phyloP scores from a whole-genome alignment of 2,113 vertebrate species.

The Porphyrio hochstetteri region DNA sequence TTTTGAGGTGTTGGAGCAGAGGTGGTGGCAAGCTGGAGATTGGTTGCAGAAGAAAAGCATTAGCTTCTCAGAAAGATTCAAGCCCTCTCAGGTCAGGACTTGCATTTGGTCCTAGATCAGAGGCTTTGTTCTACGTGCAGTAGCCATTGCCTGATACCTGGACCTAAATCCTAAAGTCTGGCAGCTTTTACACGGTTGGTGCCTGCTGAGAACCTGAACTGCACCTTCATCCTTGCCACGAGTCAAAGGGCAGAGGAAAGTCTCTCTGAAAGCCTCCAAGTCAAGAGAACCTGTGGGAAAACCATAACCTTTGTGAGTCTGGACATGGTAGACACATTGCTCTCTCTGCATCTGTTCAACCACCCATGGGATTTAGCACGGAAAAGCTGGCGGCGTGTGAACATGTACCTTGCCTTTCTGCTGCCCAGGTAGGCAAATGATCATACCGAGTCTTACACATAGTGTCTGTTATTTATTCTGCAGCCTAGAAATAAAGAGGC shows the following conservation, averaged over 20 bases:
- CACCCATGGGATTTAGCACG: neutral
- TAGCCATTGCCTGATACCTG: rapidly evolving
- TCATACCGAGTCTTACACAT: neutral
- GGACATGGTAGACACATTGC: neutral
- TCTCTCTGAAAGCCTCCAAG: neutral
- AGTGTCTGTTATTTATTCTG: neutral
- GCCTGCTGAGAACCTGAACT: neutral
- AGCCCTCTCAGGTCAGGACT: neutral
- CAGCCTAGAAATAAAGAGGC: neutral
- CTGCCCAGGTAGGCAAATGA: neutral
- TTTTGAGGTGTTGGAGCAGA: neutral
- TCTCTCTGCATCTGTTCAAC: neutral
- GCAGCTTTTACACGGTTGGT: neutral
- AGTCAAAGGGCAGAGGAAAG: neutral
- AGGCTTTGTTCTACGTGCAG: neutral
- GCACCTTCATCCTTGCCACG: neutral
- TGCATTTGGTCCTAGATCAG: neutral
- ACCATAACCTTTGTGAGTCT: neutral
- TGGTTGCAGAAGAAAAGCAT: neutral
- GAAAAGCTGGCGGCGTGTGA: neutral
- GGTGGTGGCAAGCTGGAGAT: neutral
- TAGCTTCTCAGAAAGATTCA: neutral
- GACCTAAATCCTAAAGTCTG: neutral
- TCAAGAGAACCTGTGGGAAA: neutral
- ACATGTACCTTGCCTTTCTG: neutral